Percentiles rank a stretch among this genome's conserved stretches.
phyloP scores from a whole-genome alignment of 2,113 vertebrate genomes.

The Gymnorhina tibicen region DNA sequence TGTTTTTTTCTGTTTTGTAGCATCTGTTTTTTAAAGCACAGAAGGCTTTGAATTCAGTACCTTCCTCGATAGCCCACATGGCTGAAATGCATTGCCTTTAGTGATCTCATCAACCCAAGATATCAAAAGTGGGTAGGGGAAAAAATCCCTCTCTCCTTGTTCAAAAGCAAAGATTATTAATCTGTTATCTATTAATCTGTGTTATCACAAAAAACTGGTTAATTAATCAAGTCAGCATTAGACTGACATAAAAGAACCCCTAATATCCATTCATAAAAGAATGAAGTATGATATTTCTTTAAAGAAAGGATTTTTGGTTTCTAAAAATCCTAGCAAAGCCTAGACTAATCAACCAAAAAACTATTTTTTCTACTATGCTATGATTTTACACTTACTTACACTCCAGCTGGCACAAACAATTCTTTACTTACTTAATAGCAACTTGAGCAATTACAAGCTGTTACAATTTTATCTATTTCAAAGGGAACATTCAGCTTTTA shows the following conservation, averaged over 20 bases:
- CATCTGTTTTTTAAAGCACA: neutral
- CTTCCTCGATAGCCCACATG: neutral
- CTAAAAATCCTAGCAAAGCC: neutral
- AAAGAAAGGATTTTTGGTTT: neutral
- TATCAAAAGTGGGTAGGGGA: neutral
- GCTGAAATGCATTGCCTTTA: neutral
- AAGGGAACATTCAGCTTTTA: neutral
- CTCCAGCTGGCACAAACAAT: neutral
- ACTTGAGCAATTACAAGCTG: neutral
- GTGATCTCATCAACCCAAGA: neutral
- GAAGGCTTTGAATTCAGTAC: neutral
- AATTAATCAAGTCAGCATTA: neutral
- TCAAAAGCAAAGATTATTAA: neutral
- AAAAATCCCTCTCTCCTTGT: rapidly evolving
- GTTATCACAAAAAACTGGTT: neutral
- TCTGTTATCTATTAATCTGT: neutral
- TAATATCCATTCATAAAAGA: too few species aligned
- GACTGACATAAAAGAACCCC: neutral
- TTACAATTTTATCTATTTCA: constrained; percentile 2
- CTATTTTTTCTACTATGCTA: neutral
- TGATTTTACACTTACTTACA: neutral
- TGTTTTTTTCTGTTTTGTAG: neutral
- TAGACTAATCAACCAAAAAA: neutral
- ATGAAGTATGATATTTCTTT: neutral
- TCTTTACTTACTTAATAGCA: constrained; percentile 10